phyloP scores from a whole-genome alignment of 2,797 vertebrate species.

The Anguilla pacifica region DNA sequence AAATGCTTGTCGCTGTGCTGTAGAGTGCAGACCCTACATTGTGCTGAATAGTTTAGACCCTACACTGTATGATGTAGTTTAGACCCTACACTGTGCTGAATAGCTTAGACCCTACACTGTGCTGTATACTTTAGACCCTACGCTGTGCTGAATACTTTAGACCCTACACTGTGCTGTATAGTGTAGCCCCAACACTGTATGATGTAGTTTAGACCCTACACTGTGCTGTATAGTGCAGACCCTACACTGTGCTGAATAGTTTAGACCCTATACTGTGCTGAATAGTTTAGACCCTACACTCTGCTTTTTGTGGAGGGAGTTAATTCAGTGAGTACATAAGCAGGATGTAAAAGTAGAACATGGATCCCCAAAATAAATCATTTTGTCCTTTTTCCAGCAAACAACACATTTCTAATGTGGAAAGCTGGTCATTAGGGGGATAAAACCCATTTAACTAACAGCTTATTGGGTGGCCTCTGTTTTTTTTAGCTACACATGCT shows the following conservation, averaged over 20 bases:
- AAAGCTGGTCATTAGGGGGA: slow-evolving; percentile 17
- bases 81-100: not conserved
- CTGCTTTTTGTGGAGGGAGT: not conserved
- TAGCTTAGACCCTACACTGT: not conserved
- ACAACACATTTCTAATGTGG: not conserved
- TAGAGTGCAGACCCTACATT: not conserved
- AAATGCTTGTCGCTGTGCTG: slow-evolving; percentile 2
- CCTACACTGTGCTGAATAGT: not conserved
- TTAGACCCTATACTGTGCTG: not conserved
- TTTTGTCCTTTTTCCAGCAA: slow-evolving; percentile 7
- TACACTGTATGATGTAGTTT: not conserved
- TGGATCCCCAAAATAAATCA: not conserved
- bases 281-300: not conserved
- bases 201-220: not conserved
- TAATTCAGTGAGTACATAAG: not conserved
- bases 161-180: not conserved
- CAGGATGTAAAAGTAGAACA: not conserved
- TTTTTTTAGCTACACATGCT: not conserved
- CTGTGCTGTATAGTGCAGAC: not conserved
- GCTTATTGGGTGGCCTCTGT: not conserved
- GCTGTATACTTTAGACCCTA: not conserved
- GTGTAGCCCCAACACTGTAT: not conserved
- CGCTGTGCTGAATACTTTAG: not conserved
- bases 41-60: not conserved
- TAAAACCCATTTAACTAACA: not conserved